Evolutionary conservation across 2,797 vertebrate species (phyloP).

Genomic region (Aulostomus chinensis): DNA sequence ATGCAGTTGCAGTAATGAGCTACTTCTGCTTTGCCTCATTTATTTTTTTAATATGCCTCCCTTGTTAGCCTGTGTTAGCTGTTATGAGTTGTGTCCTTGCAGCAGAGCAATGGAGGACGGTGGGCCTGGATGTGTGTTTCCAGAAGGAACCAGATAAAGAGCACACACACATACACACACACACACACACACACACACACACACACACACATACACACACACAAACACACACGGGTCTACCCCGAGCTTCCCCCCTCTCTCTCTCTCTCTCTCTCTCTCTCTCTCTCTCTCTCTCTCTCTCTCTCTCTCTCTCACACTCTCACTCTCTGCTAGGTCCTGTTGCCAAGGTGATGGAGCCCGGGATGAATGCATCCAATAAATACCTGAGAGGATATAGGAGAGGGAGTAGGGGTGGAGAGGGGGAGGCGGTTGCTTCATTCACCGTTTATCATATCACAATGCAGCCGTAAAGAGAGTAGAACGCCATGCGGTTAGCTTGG

Average conservation of each 20-base stretch:
- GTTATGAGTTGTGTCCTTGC: constrained; percentile 44
- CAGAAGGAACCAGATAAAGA: constrained; percentile 38
- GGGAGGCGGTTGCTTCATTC: constrained; percentile 29
- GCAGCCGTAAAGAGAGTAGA: constrained; percentile 14
- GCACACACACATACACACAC: constrained; percentile 3
- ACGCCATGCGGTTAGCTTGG: constrained; percentile 4
- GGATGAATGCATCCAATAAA: constrained; percentile 32
- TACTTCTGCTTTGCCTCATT: neutral
- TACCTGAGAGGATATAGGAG: constrained; percentile 39
- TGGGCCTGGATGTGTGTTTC: constrained; percentile 29
- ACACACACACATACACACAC: neutral
- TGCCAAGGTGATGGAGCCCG: constrained; percentile 54
- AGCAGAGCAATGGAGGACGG: constrained; percentile 30
- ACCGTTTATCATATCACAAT: constrained; percentile 40
- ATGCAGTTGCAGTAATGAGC: no score
- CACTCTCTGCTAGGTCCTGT: constrained; percentile 37
- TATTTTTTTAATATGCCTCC: neutral
- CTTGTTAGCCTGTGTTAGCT: neutral
- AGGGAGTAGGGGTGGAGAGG: constrained; percentile 15
- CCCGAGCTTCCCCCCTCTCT: constrained; percentile 44
- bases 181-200: neutral
- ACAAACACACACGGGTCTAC: no score
- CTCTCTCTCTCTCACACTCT: no score
- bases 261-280: no score
- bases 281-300: no score